Conservation (phyloP, 1,140 invertebrate genomes). For the Megathymus violae region DNA sequence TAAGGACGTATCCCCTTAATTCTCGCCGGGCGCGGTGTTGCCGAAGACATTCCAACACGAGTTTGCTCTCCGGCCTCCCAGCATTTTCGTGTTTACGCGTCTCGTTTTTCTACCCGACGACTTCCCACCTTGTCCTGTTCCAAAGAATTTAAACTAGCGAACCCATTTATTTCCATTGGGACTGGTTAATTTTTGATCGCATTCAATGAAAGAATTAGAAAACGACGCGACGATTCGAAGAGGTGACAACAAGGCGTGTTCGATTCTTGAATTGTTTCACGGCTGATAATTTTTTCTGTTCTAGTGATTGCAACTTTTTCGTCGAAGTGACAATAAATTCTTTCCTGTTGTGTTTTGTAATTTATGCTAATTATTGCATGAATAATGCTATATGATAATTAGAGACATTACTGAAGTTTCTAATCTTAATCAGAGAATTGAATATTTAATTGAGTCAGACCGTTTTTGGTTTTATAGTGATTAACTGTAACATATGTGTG, state of each 20-base stretch:
- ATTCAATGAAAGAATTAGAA: conserved; percentile 36
- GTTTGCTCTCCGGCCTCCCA: conserved; percentile 49
- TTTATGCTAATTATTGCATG: too few relatives aligned
- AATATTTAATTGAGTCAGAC: too few relatives aligned
- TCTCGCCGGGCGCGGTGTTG: conserved; percentile 47
- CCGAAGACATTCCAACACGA: conserved; percentile 64
- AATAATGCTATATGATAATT: too few relatives aligned
- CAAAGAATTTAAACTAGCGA: conserved; percentile 67
- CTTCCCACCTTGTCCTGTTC: conserved; percentile 61
- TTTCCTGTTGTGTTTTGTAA: background rate
- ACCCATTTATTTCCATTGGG: conserved; percentile 50
- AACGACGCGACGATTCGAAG: conserved; percentile 16
- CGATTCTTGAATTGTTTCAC: conserved; percentile 34
- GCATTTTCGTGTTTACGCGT: conserved; percentile 63
- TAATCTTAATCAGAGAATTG: too few relatives aligned
- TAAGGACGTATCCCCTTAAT: conserved; percentile 56
- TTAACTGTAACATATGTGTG: too few relatives aligned
- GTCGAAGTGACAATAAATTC: conserved; percentile 36
- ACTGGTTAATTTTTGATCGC: conserved; percentile 41
- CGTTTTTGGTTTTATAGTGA: too few relatives aligned
- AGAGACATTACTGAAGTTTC: too few relatives aligned
- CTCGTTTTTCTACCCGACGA: conserved; percentile 56
- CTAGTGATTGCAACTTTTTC: conserved; percentile 36
- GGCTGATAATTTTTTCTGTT: conserved; percentile 40
- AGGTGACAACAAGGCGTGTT: conserved; percentile 42